Base-by-base conservation (phyloP, 2,888 invertebrate species). In the Sphecodes monilicornis region DNA sequence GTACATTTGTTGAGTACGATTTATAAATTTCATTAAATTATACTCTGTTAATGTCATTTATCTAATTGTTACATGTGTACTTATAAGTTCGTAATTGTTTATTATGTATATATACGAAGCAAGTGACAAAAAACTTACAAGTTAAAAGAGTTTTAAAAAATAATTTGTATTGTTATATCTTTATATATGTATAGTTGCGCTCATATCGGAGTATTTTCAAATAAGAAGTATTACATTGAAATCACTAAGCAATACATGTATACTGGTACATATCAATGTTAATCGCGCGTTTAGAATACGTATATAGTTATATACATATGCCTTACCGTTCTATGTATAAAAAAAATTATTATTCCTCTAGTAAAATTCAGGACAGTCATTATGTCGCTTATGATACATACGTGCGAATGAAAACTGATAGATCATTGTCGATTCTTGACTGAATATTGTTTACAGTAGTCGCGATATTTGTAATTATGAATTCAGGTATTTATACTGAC, bases 401-500 rank as follows among this genome's bases (percentile, higher is more conserved):
- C 73, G 68, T 83, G 79, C 64, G 76, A 79, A 85, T 75, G 80
- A 86, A 82, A 86, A 80, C 66, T 43, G 82, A 85, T 85, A 82
- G 64, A 72, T 90, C 60, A 88, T 80, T 73, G 75, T 85, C 82
- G 69, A 88, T 82, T 88, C 86, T 83, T 83, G 85, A 90, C 84
- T 80, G 87, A 87, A 80, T 83, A 89, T 88, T 89, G 78, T 90
- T 90, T 90, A 88, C 86, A 83, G 84, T 92, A 90, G 87, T 88
- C 72, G 81, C 84, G 86, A 80, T 86, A 88, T 90, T 89, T 92
- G 88, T 90, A 91, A 90, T 88, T 87, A 91, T 88, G 88, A 87
- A 91, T 92, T 92, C 88, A 90, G 86, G 80, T 92, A 91, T 92
- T 92, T 92, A 91, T 91, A 92, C 83, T 87, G 91, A 86, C 82